These are phyloP conservation scores for Phalera bucephala DNA, from an alignment of 2,888 invertebrate genomes.

Conservation along the genomic window DNA sequence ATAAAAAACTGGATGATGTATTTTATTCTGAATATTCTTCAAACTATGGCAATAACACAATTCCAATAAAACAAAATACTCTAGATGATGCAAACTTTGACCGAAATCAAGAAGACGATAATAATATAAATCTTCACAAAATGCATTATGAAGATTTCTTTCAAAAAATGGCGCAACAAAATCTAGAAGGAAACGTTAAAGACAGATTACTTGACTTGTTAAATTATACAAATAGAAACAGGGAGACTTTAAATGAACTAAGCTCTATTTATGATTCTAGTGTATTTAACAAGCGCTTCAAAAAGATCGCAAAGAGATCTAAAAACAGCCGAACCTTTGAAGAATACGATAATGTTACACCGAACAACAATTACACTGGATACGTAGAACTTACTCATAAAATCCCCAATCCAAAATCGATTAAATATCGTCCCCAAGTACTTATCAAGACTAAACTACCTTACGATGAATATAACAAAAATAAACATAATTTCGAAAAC, in stretches of 20 bases:
- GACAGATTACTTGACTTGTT: not conserved
- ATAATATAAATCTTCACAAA: not conserved
- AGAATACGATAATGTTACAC: constrained; percentile 8
- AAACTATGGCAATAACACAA: too few species aligned
- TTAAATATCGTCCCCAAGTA: constrained; percentile 25
- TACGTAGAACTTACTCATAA: constrained; percentile 26
- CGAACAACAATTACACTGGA: constrained; percentile 16
- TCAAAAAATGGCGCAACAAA: too few species aligned
- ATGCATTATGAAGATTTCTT: not conserved
- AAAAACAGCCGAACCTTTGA: too few species aligned
- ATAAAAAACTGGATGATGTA: too few species aligned
- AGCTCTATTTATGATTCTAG: not conserved
- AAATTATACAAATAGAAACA: not conserved
- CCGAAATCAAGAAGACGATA: not conserved
- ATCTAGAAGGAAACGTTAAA: not conserved
- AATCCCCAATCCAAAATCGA: constrained; percentile 23
- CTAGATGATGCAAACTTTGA: too few species aligned
- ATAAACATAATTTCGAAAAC: constrained; percentile 10
- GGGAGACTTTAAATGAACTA: too few species aligned
- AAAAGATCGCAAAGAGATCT: not conserved
- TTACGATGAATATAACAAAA: constrained; percentile 20
- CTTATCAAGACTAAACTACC: constrained; percentile 23
- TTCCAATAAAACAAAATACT: not conserved
- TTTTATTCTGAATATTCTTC: too few species aligned
- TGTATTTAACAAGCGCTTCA: not conserved